Evolutionary conservation across 2,113 vertebrate species (phyloP).

Genomic region (Isichthys henryi): DNA sequence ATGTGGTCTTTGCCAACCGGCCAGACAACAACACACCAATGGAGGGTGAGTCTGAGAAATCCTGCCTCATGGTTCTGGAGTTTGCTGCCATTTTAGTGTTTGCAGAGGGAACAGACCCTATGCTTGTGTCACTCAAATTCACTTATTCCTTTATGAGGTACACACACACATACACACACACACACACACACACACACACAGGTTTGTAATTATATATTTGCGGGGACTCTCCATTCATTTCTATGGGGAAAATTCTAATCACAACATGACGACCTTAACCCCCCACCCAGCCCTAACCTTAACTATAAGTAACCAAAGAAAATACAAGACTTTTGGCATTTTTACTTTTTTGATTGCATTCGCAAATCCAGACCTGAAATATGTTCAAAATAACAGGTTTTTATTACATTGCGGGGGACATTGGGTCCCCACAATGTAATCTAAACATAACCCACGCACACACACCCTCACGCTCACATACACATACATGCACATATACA

Average conservation of each 20-base stretch:
- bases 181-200: not conserved
- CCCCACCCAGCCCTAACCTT: too few relatives aligned
- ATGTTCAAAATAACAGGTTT: too few relatives aligned
- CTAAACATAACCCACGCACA: not conserved
- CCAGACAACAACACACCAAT: conserved; percentile 95
- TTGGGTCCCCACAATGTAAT: too few relatives aligned
- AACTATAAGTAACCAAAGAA: too few relatives aligned
- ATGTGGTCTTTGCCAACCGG: conserved; percentile 94
- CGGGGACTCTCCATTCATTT: too few relatives aligned
- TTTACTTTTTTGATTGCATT: too few relatives aligned
- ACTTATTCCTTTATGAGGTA: not conserved
- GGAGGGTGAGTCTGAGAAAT: conserved; percentile 75
- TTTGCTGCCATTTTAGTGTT: not conserved
- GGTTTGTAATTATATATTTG: too few relatives aligned
- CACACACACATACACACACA: not conserved
- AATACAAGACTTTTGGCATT: too few relatives aligned
- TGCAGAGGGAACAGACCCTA: not conserved
- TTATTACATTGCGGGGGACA: too few relatives aligned
- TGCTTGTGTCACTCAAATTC: not conserved
- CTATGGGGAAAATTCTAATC: too few relatives aligned
- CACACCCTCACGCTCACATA: not conserved
- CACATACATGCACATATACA: not conserved
- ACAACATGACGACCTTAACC: too few relatives aligned
- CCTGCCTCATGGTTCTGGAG: not conserved
- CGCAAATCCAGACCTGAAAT: too few relatives aligned